Conservation (phyloP, 1,140 invertebrate genomes). For the Drepana arcuata region DNA sequence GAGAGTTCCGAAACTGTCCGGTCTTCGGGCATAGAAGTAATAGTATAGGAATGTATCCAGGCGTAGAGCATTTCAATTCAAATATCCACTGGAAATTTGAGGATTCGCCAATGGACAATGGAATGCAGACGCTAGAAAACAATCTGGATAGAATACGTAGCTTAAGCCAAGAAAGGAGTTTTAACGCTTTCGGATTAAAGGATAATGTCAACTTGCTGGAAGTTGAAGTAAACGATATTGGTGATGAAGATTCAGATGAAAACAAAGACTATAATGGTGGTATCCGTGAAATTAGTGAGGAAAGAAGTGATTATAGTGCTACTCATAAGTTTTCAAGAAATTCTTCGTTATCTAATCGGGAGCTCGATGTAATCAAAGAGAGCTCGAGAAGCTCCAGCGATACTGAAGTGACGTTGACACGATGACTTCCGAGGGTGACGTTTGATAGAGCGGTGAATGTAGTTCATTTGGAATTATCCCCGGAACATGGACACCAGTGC, state of each 20-base stretch:
- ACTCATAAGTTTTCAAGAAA: slow-evolving; percentile 60
- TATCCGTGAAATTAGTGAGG: slow-evolving; percentile 49
- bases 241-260: slow-evolving; percentile 52
- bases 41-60: slow-evolving; percentile 61
- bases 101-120: slow-evolving; percentile 42
- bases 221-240: slow-evolving; percentile 55
- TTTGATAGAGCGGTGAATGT: slow-evolving; percentile 52
- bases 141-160: slow-evolving; percentile 66
- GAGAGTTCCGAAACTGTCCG: slow-evolving; percentile 68
- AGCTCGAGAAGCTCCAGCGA: slow-evolving; percentile 70
- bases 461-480: slow-evolving; percentile 41
- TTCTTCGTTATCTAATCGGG: slow-evolving; percentile 62
- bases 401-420: slow-evolving; percentile 65
- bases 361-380: slow-evolving; percentile 69
- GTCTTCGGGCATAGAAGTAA: slow-evolving; percentile 68
- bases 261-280: slow-evolving; percentile 42
- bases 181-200: slow-evolving; percentile 35
- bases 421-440: slow-evolving; percentile 63
- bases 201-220: slow-evolving; percentile 57
- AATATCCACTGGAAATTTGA: slow-evolving; percentile 67
- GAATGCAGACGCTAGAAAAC: slow-evolving; percentile 56
- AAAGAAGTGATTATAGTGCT: slow-evolving; percentile 53
- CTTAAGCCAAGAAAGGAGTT: slow-evolving; percentile 53
- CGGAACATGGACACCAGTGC: slow-evolving; percentile 26
- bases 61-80: slow-evolving; percentile 63